These are phyloP conservation scores for Phoxinus dragarum DNA, from an alignment of 2,797 vertebrate genomes.

Conservation along the genomic window DNA sequence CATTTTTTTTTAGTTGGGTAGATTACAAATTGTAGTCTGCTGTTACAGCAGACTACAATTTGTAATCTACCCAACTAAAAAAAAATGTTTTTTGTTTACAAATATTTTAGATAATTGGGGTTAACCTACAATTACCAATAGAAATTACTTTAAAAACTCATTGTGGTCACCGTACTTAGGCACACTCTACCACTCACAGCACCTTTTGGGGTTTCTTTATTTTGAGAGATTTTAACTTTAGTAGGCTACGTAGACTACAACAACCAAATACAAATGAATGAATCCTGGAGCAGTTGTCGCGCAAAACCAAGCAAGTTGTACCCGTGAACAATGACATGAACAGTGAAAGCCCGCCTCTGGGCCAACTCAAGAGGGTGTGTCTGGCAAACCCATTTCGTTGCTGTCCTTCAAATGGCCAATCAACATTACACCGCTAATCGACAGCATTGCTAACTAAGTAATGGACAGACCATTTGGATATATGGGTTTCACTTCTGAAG, in stretches of 20 bases:
- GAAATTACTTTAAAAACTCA: no score
- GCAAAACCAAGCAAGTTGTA: background rate
- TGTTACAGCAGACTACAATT: no score
- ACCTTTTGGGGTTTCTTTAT: background rate
- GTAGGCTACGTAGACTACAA: no score
- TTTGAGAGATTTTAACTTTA: background rate
- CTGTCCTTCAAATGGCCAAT: constrained; percentile 27
- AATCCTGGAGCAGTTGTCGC: background rate
- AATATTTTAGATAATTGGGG: no score
- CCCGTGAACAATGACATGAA: background rate
- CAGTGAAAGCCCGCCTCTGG: background rate
- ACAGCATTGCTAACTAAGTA: constrained; percentile 24
- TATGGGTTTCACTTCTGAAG: background rate
- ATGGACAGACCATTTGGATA: background rate
- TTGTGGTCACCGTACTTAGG: no score
- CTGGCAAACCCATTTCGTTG: constrained; percentile 12
- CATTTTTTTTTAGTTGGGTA: no score
- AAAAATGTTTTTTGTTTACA: no score
- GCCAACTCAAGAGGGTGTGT: constrained; percentile 20
- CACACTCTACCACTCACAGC: background rate
- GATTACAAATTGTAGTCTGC: no score
- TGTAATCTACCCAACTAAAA: no score
- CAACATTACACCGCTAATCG: constrained; percentile 19
- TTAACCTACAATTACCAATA: no score
- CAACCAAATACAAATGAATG: background rate